Base-by-base conservation (phyloP, 2,888 invertebrate genomes). In the Drosophila rellima region DNA sequence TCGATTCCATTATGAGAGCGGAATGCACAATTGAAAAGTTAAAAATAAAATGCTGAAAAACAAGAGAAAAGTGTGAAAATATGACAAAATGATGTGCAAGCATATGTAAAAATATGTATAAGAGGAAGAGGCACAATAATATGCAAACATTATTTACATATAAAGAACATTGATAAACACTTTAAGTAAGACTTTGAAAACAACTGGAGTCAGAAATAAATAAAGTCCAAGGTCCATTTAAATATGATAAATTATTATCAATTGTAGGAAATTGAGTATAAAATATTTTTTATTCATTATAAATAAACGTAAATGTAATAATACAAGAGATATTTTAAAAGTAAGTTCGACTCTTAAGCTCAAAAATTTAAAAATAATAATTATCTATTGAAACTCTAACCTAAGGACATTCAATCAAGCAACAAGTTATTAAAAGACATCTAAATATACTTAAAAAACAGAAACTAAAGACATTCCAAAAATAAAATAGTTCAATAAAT, bases 1-100 rank as follows among this genome's bases (percentile, higher is more conserved):
- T 17, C n/a, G 7, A 23, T 15, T 42, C 23, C 26, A 39, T 33
- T 37, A 47, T 55, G n/a, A 20, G n/a, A 31, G 40, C 17, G n/a
- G 20, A 44, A 42, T n/a, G 15, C 20, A 29, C 2, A 13, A 18
- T n/a, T 15, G 7, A 44, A 44, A 44, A 15, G 23, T 6, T 11
- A n/a, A 18, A 10, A 17, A 17, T 10, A 29, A 15, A 29, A 29
- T 29, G 17, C 6, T 23, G 23, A 0, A 40, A 11, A 40, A 5
- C 17, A n/a, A n/a, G 6, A 15, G 10, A 17, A 37, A 37, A 37
- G 15, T 37, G 15, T 15, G 8, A 37, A 17, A 8, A 17, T 37
- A 37, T 37, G 37, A 8, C 15, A n/a, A 37, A 37, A 15, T 17
- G 0, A 37, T 15, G 15, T 17, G 37, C 35, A 37, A 37, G 15